Evolutionary conservation across 2,888 invertebrate species (phyloP).

Genomic region (Barypeithes pellucidus): DNA sequence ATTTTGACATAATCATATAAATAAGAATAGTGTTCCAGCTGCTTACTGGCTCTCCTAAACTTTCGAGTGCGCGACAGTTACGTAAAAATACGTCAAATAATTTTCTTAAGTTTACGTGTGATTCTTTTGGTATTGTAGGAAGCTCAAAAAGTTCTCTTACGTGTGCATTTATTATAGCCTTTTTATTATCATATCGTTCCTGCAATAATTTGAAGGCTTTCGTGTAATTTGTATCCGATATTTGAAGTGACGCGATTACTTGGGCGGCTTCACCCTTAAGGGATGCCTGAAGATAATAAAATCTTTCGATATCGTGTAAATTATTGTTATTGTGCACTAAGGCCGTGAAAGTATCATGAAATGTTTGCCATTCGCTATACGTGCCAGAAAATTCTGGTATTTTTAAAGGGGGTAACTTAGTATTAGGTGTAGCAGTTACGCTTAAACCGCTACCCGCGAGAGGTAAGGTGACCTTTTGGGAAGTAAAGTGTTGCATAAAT

Average conservation of each 20-base stretch:
- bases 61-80: slow-evolving; percentile 5
- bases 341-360: too few species aligned
- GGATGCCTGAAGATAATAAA: slow-evolving; percentile 6
- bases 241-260: not conserved
- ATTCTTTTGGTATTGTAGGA: slow-evolving; percentile 1
- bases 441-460: too few species aligned
- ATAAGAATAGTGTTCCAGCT: slow-evolving; percentile 27
- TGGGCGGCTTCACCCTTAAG: slow-evolving; percentile 2
- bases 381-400: too few species aligned
- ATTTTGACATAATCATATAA: slow-evolving; percentile 11
- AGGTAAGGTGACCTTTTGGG: too few species aligned
- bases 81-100: slow-evolving; percentile 11
- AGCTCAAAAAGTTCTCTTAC: not conserved
- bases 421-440: too few species aligned
- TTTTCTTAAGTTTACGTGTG: not conserved
- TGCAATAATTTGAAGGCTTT: slow-evolving; percentile 5
- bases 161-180: too few species aligned
- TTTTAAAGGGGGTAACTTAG: too few species aligned
- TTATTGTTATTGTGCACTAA: too few species aligned
- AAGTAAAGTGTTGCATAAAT: too few species aligned
- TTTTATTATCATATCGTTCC: slow-evolving; percentile 8
- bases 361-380: too few species aligned
- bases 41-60: slow-evolving; percentile 2
- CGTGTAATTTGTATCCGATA: not conserved
- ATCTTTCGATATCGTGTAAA: not conserved